Conservation (phyloP, 2,797 vertebrate genomes). For the Sandelia bainsii region DNA sequence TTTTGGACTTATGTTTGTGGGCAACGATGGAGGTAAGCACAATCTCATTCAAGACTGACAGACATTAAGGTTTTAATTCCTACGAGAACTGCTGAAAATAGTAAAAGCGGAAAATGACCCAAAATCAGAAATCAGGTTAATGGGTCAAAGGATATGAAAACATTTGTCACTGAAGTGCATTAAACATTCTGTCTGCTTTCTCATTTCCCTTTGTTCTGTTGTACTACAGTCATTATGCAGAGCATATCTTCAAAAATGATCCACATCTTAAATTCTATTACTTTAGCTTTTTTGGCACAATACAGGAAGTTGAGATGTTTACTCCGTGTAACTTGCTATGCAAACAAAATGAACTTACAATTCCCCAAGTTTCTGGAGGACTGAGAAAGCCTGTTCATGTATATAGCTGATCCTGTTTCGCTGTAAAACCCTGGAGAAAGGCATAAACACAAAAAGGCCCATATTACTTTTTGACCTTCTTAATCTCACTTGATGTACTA, state of each 20-base stretch:
- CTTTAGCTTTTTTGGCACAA: slow-evolving; percentile 2
- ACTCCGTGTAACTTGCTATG: background rate
- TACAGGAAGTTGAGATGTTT: background rate
- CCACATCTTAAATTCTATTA: background rate
- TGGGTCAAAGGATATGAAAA: background rate
- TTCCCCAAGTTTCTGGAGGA: slow-evolving; percentile 91
- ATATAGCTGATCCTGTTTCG: slow-evolving; percentile 91
- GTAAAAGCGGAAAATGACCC: too few relatives aligned
- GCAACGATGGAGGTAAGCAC: too few relatives aligned
- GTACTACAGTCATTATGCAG: background rate
- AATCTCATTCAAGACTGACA: too few relatives aligned
- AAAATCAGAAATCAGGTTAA: background rate
- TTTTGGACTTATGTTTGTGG: too few relatives aligned
- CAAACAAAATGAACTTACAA: slow-evolving; percentile 88
- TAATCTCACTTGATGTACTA: slow-evolving; percentile 21
- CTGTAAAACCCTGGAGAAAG: slow-evolving; percentile 88
- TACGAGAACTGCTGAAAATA: too few relatives aligned
- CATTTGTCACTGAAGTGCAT: background rate
- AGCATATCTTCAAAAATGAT: background rate
- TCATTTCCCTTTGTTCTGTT: background rate
- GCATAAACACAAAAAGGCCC: background rate
- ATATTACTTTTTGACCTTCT: background rate
- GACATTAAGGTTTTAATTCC: too few relatives aligned
- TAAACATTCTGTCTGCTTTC: background rate
- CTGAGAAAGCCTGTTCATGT: slow-evolving; percentile 90